Evolutionary conservation across 2,797 vertebrate genomes (phyloP).

Genomic region (Antrozous pallidus): DNA sequence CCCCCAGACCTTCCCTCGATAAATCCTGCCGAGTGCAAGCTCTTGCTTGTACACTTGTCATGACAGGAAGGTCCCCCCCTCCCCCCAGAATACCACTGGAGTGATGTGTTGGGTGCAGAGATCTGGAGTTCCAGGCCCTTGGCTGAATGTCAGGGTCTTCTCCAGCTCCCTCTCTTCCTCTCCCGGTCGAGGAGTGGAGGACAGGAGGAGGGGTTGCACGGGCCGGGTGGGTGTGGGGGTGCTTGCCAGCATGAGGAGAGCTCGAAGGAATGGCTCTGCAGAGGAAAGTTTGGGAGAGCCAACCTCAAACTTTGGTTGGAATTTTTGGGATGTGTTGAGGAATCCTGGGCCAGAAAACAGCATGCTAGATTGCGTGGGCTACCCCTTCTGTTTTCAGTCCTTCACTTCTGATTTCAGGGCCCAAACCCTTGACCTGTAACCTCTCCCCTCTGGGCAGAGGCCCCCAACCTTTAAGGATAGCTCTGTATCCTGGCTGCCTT

Average conservation of each 20-base stretch:
- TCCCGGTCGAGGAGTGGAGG: not conserved
- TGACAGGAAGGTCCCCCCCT: not conserved
- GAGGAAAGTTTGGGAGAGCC: conserved; percentile 62
- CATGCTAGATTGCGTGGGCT: conserved; percentile 26
- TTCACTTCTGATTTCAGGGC: not conserved
- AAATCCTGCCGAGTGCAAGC: not conserved
- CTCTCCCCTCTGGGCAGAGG: conserved; percentile 33
- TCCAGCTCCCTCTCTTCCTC: not conserved
- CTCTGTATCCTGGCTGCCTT: conserved; percentile 48
- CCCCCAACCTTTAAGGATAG: conserved; percentile 20
- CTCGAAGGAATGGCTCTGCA: conserved; percentile 33
- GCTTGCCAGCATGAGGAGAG: conserved; percentile 71
- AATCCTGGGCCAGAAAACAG: conserved; percentile 9
- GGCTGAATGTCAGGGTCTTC: not conserved
- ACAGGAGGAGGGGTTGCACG: conserved; percentile 47
- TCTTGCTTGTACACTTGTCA: not conserved
- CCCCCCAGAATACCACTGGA: not conserved
- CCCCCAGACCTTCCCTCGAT: not conserved
- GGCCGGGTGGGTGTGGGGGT: not conserved
- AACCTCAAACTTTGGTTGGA: conserved; percentile 52
- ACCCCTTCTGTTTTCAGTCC: too few relatives aligned
- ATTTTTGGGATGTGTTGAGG: conserved; percentile 15
- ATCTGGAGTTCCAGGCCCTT: not conserved
- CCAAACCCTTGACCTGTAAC: not conserved
- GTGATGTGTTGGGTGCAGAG: not conserved